phyloP scores from a whole-genome alignment of 2,113 vertebrate species.

The Clinocottus analis region DNA sequence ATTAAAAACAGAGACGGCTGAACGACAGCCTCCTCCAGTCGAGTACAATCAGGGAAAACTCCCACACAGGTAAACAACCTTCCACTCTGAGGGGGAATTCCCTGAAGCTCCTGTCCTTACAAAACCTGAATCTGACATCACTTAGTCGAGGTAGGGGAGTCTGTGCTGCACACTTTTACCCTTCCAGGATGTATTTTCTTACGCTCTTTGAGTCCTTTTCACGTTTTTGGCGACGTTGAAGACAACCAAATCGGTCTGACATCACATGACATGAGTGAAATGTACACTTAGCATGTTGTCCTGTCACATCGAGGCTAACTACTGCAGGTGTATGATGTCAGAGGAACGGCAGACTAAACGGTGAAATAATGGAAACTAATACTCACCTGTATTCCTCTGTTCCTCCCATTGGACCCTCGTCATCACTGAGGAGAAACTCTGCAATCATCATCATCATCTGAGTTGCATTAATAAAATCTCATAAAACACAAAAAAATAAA shows the following conservation, averaged over 20 bases:
- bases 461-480: neutral
- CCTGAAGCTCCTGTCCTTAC: neutral
- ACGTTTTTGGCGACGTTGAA: neutral
- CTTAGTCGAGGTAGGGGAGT: neutral
- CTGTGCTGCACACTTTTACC: neutral
- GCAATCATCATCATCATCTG: neutral
- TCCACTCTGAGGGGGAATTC: neutral
- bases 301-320: slow-evolving; percentile 65
- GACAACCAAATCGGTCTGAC: neutral
- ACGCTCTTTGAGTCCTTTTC: neutral
- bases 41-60: neutral
- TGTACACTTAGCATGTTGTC: neutral
- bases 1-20: neutral
- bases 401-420: slow-evolving; percentile 26
- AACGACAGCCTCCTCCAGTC: neutral
- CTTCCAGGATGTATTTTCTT: neutral
- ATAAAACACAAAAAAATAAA: slow-evolving; percentile 20
- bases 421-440: neutral
- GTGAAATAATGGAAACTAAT: slow-evolving; percentile 56
- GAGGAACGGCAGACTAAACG: slow-evolving; percentile 33
- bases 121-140: neutral
- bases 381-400: slow-evolving; percentile 5
- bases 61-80: neutral
- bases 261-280: neutral
- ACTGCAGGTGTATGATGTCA: slow-evolving; percentile 22